Evolutionary conservation across 2,113 vertebrate genomes (phyloP), one percentile per base, ranked within the genome.

Genomic region (Choloepus hoffmanni): DNA sequence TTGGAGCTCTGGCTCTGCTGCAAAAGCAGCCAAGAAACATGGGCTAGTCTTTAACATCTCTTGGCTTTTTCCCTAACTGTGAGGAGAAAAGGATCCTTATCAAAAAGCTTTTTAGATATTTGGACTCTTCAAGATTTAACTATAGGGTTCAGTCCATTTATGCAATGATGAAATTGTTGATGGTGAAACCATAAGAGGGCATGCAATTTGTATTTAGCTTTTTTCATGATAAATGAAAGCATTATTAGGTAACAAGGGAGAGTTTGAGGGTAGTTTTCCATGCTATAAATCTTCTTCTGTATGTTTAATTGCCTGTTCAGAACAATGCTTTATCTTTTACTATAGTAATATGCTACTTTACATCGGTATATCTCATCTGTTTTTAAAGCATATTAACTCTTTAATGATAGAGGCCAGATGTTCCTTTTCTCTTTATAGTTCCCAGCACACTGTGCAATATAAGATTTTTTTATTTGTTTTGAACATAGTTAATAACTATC

Each of bases 281-380:
- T 45, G 65, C 28, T 81, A 82, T 90, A 94, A 82, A 95, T 95
- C 89, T 89, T 95, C 89, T 89, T 82, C 74, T 94, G 30, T 94
- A 74, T 58, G 77, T 88, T 95, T 95, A 96, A 95, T 43, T 96
- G 97, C 67, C 85, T 90, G 48, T 28, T 88, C 94, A 94, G 88
- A 94, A 95, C 84, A 89, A 77, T 58, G 70, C n/a, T 88, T 96
- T 97, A 77, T 81, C 92, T 77, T 95, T 95, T 94, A 95, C 85
- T 90, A 77, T 33, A 68, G 81, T 82, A 95, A 90, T 82, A 92
- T 58, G 40, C 30, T 62, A 90, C 53, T 76, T 92, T 95, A 85
- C 43, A 97, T 88, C 85, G 96, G 77, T 28, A 81, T 4, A 77
- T 76, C 21, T 68, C 82, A 77, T 95, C 11, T 0, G 28, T 70